Evolutionary conservation across 2,888 invertebrate species (phyloP).

Genomic region (Yponomeuta sedellus): DNA sequence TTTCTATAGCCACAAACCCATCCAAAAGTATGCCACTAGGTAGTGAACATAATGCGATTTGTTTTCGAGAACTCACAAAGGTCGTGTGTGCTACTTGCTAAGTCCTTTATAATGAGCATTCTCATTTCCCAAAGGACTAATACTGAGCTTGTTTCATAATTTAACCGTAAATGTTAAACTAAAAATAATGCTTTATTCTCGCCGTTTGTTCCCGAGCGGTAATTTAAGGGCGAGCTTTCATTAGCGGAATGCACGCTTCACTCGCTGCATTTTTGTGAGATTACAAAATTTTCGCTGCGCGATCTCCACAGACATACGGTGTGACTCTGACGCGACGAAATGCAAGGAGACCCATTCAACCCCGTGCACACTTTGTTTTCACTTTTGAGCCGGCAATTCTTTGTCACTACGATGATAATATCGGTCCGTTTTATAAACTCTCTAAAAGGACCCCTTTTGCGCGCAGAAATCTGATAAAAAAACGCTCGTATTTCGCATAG

Average conservation of each 20-base stretch:
- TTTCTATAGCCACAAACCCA: too few relatives aligned
- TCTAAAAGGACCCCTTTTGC: slow-evolving; percentile 8
- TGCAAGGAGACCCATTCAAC: slow-evolving; percentile 21
- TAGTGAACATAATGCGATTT: not conserved
- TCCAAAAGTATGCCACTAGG: not conserved
- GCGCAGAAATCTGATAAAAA: slow-evolving; percentile 10
- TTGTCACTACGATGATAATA: slow-evolving; percentile 23
- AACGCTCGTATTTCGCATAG: slow-evolving; percentile 7
- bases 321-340: not conserved
- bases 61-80: slow-evolving; percentile 1
- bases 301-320: slow-evolving; percentile 20
- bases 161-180: slow-evolving; percentile 27
- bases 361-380: slow-evolving; percentile 26
- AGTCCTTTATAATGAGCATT: not conserved
- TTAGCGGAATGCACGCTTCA: slow-evolving; percentile 53
- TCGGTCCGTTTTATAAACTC: slow-evolving; percentile 16
- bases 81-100: not conserved
- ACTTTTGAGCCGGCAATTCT: slow-evolving; percentile 24
- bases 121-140: not conserved
- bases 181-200: slow-evolving; percentile 57
- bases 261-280: slow-evolving; percentile 48
- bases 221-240: slow-evolving; percentile 51
- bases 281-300: slow-evolving; percentile 37
- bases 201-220: slow-evolving; percentile 51
- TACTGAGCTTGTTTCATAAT: not conserved